A percentile compares a stretch with the other conserved stretches of the same genome.
phyloP scores from a whole-genome alignment of 2,888 invertebrate species.

The Deroplatys truncata region DNA sequence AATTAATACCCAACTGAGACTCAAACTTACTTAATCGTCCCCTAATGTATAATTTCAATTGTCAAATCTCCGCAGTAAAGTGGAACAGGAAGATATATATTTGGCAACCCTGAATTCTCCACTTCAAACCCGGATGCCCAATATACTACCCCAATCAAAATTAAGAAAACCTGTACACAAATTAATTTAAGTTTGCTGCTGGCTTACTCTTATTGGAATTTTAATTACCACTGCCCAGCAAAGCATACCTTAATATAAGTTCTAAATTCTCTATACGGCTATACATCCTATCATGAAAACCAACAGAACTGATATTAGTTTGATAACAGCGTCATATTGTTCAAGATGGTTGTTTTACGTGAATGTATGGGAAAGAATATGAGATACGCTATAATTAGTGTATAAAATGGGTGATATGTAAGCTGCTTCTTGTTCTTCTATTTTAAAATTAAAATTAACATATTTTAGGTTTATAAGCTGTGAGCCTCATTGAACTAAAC shows the following conservation, averaged over 20 bases:
- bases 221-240: neutral
- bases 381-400: neutral
- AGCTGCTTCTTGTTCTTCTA: neutral
- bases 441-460: neutral
- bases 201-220: neutral
- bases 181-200: neutral
- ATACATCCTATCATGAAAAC: neutral
- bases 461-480: neutral
- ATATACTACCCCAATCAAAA: slow-evolving; percentile 27
- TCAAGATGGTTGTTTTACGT: slow-evolving; percentile 59
- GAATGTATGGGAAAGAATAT: slow-evolving; percentile 26
- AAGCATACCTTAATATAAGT: neutral
- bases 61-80: neutral
- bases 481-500: neutral
- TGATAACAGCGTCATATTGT: slow-evolving; percentile 59
- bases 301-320: slow-evolving; percentile 16
- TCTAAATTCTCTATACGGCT: neutral
- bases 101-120: slow-evolving; percentile 30
- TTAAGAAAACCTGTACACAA: neutral
- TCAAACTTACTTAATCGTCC: neutral
- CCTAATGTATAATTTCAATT: neutral
- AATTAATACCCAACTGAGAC: neutral
- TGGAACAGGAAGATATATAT: slow-evolving; percentile 12
- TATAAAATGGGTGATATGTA: neutral
- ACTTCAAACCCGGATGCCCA: slow-evolving; percentile 33